Percentiles rank a stretch among this genome's conserved stretches.
These are phyloP conservation scores for Sander lucioperca DNA, from an alignment of 2,113 vertebrate species.

Conservation along the genomic window DNA sequence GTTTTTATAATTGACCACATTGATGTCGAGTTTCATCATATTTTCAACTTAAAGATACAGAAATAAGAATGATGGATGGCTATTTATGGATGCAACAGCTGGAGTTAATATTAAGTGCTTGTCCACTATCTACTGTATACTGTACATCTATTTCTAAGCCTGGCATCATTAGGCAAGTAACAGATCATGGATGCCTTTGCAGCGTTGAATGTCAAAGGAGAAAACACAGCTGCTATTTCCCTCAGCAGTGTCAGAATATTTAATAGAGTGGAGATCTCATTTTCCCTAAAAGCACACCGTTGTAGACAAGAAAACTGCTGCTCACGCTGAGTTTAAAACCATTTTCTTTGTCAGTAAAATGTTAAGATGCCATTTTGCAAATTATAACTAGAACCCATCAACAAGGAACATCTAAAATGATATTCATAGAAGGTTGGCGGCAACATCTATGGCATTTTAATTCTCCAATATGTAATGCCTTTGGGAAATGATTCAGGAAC, in stretches of 20 bases:
- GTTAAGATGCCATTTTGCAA: conserved; percentile 27
- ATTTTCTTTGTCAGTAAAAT: conserved; percentile 20
- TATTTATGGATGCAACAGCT: not conserved
- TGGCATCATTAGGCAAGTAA: not conserved
- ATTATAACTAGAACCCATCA: conserved; percentile 32
- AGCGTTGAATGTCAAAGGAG: not conserved
- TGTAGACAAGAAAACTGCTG: not conserved
- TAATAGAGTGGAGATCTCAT: not conserved
- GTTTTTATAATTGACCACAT: not conserved
- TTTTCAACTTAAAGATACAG: not conserved
- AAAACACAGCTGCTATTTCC: not conserved
- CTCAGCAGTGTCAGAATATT: not conserved
- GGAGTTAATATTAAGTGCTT: not conserved
- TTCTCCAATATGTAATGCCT: conserved; percentile 15
- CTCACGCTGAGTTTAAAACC: conserved; percentile 18
- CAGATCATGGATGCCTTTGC: not conserved
- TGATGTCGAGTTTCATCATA: not conserved
- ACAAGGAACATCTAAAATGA: conserved; percentile 29
- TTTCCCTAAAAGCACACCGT: not conserved
- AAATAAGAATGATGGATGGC: not conserved
- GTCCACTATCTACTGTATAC: not conserved
- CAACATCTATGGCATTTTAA: conserved; percentile 57
- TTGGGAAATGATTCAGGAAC: conserved; percentile 29
- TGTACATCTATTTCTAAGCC: not conserved
- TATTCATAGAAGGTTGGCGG: conserved; percentile 25